Evolutionary conservation across 2,888 invertebrate genomes (phyloP), one percentile per base, ranked within the genome.

Genomic region (Hemithea aestivaria): DNA sequence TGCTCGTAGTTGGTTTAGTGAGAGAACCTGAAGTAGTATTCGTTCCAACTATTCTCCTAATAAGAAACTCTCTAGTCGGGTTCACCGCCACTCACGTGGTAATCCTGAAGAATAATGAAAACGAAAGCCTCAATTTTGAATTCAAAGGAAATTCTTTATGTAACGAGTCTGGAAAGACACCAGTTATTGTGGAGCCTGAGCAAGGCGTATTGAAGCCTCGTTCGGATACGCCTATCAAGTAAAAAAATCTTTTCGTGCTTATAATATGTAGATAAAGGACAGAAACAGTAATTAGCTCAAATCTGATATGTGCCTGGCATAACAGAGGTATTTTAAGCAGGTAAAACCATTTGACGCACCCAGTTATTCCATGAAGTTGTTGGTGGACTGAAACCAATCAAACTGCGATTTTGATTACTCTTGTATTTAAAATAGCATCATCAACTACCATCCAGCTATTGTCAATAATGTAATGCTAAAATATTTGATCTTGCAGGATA

Each of bases 1-100:
- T 93, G 60, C 62, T 93, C 10, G 78, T 93, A 7, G 91, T 91
- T 10, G 92, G 91, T 7, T 66, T 84, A 27, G 90, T 91, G 0
- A 75, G 87, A 39, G 92, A 93, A 53, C 91, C 93, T 0, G 85
- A 88, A 10, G 87, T 93, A 3, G 73, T 81, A 31, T 91, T 92
- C 58, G 76, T 88, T 10, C 84, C 89, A 11, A 88, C 89, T 0
- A 89, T 90, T 55, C 63, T 92, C 37, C 74, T 87, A 29, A 85
- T 93, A 58, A 87, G 88, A 45, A 89, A 91, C 40, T 90, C 92
- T 0, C 69, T 92, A 7, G 82, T 91, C 27, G 91, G 91, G 54
- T 81, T 88, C 35, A 82, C 80, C 1, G 72, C 82, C 1, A 70
- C 66, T 1, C 79, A 85, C 29, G 47, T 68, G 1, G 68, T 90